Conservation (phyloP, 2,888 invertebrate genomes). For the Tortrix viridana region DNA sequence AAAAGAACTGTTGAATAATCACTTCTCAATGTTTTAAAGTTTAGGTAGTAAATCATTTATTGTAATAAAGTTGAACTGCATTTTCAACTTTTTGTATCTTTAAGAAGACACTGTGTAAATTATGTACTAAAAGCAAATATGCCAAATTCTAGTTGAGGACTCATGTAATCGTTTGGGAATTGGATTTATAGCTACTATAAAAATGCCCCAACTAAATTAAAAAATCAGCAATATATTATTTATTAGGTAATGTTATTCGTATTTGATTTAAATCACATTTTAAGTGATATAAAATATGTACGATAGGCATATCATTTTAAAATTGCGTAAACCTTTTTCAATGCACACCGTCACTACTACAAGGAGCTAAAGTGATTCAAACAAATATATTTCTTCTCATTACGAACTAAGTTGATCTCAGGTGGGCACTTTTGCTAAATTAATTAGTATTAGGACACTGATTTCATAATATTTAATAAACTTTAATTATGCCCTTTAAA, state of each 20-base stretch:
- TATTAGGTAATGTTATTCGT: no score
- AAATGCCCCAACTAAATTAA: no score
- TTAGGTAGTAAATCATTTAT: background rate
- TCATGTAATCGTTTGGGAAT: constrained; percentile 45
- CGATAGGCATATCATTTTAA: no score
- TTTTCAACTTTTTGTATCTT: background rate
- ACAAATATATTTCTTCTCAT: constrained; percentile 40
- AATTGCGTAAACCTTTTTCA: no score
- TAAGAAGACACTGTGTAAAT: constrained; percentile 4
- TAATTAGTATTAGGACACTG: constrained; percentile 26
- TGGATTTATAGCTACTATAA: constrained; percentile 1
- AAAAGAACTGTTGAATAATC: background rate
- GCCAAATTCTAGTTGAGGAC: constrained; percentile 66
- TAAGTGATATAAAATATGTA: no score
- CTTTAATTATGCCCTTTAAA: background rate
- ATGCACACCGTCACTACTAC: no score
- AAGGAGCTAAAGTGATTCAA: constrained; percentile 11
- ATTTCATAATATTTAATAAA: constrained; percentile 20
- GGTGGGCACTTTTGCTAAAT: constrained; percentile 43
- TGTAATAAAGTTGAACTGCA: background rate
- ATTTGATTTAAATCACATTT: no score
- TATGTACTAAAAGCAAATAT: constrained; percentile 61
- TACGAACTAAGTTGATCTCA: constrained; percentile 74
- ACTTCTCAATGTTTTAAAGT: background rate
- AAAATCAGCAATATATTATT: no score